These are phyloP conservation scores for Esperia sulphurella DNA, from an alignment of 2,888 invertebrate species.

Conservation along the genomic window DNA sequence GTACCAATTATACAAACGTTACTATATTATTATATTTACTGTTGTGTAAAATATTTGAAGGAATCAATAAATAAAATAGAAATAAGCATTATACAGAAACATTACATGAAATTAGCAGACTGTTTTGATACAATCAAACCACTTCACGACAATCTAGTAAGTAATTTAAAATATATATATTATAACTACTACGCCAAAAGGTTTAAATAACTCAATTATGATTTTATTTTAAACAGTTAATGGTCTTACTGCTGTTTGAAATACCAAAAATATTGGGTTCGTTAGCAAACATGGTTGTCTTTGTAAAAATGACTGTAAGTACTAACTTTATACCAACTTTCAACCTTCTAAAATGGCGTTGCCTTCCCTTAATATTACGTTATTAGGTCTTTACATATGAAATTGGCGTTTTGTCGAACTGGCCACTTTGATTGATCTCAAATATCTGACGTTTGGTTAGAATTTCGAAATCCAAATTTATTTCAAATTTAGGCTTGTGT, in stretches of 20 bases:
- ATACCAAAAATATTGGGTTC: background rate
- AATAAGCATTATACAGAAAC: background rate
- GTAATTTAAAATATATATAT: background rate
- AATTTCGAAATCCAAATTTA: too few relatives aligned
- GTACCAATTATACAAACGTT: conserved; percentile 3
- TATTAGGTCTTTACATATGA: too few relatives aligned
- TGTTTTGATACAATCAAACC: conserved; percentile 11
- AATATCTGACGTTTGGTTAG: too few relatives aligned
- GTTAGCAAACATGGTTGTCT: background rate
- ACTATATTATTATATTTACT: conserved; percentile 7
- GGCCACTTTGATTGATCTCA: too few relatives aligned
- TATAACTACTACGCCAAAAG: background rate
- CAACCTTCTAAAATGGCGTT: background rate
- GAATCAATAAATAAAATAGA: background rate
- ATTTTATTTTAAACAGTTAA: background rate
- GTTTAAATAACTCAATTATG: background rate
- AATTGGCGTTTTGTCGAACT: too few relatives aligned
- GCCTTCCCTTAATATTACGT: background rate
- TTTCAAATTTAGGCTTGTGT: background rate
- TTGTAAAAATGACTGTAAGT: background rate
- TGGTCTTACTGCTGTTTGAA: background rate
- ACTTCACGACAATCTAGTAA: conserved; percentile 11
- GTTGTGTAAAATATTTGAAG: conserved; percentile 1
- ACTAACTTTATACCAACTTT: background rate
- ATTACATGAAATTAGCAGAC: conserved; percentile 5